phyloP scores from a whole-genome alignment of 2,888 invertebrate genomes.

The Ophion ventricosus region DNA sequence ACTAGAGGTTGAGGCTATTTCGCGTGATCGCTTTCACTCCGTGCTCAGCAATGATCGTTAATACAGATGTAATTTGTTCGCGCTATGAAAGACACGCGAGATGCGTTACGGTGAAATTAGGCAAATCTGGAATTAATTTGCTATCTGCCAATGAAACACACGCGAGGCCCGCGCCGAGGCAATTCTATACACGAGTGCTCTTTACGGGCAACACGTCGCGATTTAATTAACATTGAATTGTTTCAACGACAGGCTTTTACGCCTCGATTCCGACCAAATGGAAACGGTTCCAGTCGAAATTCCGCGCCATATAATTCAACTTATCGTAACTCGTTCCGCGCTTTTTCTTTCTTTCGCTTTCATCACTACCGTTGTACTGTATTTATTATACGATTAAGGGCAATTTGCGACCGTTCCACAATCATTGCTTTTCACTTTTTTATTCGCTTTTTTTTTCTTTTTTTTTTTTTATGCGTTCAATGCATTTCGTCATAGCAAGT shows the following conservation, averaged over 20 bases:
- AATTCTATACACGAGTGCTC: background rate
- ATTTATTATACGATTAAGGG: too few relatives aligned
- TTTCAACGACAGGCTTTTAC: constrained; percentile 1
- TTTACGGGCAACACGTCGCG: background rate
- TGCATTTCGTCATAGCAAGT: background rate
- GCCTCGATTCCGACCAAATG: constrained; percentile 16
- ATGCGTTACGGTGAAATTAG: constrained; percentile 1
- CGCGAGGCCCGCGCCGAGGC: background rate
- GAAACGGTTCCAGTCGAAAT: background rate
- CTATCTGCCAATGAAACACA: background rate
- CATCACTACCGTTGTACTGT: too few relatives aligned
- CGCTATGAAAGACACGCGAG: background rate
- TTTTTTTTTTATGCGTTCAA: background rate
- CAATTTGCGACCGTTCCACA: too few relatives aligned
- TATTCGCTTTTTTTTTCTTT: too few relatives aligned
- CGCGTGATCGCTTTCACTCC: background rate
- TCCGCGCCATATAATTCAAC: background rate
- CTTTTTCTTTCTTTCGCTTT: background rate
- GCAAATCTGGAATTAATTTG: background rate
- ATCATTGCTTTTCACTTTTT: too few relatives aligned
- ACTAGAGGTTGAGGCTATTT: too few relatives aligned
- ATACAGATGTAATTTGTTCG: constrained; percentile 11
- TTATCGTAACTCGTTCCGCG: background rate
- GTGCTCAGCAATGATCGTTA: background rate
- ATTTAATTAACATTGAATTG: constrained; percentile 24